Base-by-base conservation (phyloP, 2,113 vertebrate genomes). In the Odocoileus virginianus region DNA sequence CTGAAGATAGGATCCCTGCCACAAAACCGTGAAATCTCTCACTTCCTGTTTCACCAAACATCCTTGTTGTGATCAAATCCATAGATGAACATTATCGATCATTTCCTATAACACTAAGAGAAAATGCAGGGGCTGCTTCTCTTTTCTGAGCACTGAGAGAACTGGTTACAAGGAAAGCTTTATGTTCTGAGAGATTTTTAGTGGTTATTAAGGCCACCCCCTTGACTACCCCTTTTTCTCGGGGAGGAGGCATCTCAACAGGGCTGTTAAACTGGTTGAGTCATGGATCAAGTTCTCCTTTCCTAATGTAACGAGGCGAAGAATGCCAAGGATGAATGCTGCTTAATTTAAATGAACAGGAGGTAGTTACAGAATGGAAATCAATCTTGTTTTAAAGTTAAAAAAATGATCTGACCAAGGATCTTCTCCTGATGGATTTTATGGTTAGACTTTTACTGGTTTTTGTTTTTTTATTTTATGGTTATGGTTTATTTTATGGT, bases 281-380 rank as follows among this genome's bases (percentile, higher is more conserved):
- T 52, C 79, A 89, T 64, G 76, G 76, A 12, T 78, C 86, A 78
- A 60, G 30, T 52, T 91, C 61, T 78, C 57, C 50, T 89, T 93
- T 84, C 89, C 74, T 94, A 95, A 96, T 96, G 89, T 60, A 86
- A 81, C 57, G 61, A 71, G 61, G 36, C 71, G 90, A 97, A 98
- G 43, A 67, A 84, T 94, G 90, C 97, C 97, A 97, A 85, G 83
- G 93, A 96, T 61, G 58, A 79, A 64, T 15, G 27, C 5, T 71
- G n/a, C 82, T 96, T 96, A 86, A 96, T 95, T 91, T 93, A 97
- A 97, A 85, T 90, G 57, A 95, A 78, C 76, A 94, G 52, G 83
- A 79, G 60, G 45, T 95, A 87, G 94, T 96, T 96, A 91, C 82
- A 25, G 45, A 93, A 89, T 93, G 43, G 71, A 97, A 97, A 94